Conservation (phyloP, 2,797 vertebrate species). For the Chloroceryle inda region DNA sequence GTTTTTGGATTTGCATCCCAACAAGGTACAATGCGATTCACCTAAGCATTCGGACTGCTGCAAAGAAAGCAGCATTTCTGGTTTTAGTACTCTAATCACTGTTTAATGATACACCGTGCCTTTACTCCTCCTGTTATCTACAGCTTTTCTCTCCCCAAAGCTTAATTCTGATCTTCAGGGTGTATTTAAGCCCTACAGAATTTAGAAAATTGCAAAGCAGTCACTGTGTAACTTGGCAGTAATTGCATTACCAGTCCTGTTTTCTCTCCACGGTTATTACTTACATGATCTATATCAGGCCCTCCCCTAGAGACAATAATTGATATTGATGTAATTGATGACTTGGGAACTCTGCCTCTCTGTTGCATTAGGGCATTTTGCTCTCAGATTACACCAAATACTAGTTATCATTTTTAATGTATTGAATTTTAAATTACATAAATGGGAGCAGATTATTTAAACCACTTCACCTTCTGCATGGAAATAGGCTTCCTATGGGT, state of each 20-base stretch:
- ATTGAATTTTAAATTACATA: not conserved
- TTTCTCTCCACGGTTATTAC: not conserved
- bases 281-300: not conserved
- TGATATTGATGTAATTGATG: not conserved
- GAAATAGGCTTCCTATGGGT: not conserved
- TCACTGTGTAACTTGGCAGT: not conserved
- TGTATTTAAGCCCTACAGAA: not conserved
- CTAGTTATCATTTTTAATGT: not conserved
- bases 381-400: not conserved
- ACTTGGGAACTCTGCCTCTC: not conserved
- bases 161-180: not conserved
- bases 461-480: not conserved
- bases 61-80: not conserved
- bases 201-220: not conserved
- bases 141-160: not conserved
- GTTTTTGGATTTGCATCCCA: not conserved
- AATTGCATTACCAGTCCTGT: not conserved
- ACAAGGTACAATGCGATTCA: not conserved
- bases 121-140: not conserved
- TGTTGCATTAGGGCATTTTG: not conserved
- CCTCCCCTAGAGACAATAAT: not conserved
- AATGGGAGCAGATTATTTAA: not conserved
- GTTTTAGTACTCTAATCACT: not conserved
- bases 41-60: not conserved
- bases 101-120: not conserved